Conservation (phyloP, 2,113 vertebrate genomes). For the Corythornis vintsioides region DNA sequence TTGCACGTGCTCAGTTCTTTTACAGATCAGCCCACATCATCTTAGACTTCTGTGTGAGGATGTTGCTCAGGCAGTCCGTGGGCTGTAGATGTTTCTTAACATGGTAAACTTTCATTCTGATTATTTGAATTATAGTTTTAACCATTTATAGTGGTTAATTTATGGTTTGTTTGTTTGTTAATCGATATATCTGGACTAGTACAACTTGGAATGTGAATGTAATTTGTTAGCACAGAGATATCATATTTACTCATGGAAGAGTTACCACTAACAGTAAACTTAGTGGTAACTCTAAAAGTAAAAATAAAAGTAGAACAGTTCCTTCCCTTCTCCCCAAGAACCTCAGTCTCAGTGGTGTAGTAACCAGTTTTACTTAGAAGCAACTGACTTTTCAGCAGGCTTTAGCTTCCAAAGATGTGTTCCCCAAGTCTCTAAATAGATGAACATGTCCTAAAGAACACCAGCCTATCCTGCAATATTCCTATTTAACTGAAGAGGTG, state of each 20-base stretch:
- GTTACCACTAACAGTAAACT: not conserved
- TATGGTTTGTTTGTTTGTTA: not conserved
- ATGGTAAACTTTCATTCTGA: not conserved
- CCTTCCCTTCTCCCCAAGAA: not conserved
- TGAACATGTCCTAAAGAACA: not conserved
- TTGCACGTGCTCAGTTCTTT: not conserved
- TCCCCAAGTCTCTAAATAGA: not conserved
- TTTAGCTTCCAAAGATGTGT: not conserved
- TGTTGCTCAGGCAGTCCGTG: not conserved
- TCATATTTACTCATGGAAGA: not conserved
- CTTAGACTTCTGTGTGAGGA: not conserved
- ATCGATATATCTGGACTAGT: not conserved
- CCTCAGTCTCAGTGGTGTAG: accelerated
- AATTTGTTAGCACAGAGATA: not conserved
- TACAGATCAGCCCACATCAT: not conserved
- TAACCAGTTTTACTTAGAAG: not conserved
- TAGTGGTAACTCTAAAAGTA: no score
- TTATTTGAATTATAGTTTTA: not conserved
- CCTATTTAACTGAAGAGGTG: not conserved
- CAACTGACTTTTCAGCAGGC: not conserved
- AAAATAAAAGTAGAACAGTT: not conserved
- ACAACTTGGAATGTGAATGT: not conserved
- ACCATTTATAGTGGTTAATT: not conserved
- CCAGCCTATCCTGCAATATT: not conserved
- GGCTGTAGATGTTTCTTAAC: not conserved